Evolutionary conservation across 2,113 vertebrate species (phyloP), one percentile per base, ranked within the genome.

Genomic region (Vimba vimba): DNA sequence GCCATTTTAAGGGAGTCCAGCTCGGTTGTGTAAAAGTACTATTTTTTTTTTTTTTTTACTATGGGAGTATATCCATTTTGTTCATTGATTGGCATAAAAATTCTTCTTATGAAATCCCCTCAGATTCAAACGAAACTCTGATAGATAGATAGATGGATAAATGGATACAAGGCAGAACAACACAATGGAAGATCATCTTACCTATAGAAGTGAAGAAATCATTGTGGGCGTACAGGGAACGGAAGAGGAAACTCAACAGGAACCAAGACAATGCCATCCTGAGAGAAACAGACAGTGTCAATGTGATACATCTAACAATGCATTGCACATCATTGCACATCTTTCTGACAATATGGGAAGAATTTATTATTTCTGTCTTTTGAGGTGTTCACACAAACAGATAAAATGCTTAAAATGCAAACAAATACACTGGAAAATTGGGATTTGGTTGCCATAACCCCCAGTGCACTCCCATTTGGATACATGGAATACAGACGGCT

Each of bases 121-220:
- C 47, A 50, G 47, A 50, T 15, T 50, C 12, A 15, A 50, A 50
- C 4, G 4, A 50, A 13, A 50, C 45, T 47, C 11, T 30, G 2
- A 36, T 45, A 50, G 12, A 50, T 50, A 15, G 47, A 50, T 50
- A 15, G 45, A 47, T 47, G 13, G 45, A 47, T 47, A 47, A 27
- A 59, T 39, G 30, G 25, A 13, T 11, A 75, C 13, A 27, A 19
- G 10, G 9, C 45, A 76, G 43, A 52, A 50, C 1, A 77, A 39
- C 33, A 45, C 19, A 25, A 57, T 47, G 23, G 36, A 79, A 13
- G 11, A 43, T 21, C 0, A 4, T 83, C 96, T 96, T 93, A 99
- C 98, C 98, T 87, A 96, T 98, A 50, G 98, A 99, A 73, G 98
- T 98, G 93, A 96, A 99, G 94, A 99, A 99, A 88, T 97, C 97